These are phyloP conservation scores for Psephotus haematonotus DNA, from an alignment of 2,113 vertebrate genomes.

Conservation along the genomic window DNA sequence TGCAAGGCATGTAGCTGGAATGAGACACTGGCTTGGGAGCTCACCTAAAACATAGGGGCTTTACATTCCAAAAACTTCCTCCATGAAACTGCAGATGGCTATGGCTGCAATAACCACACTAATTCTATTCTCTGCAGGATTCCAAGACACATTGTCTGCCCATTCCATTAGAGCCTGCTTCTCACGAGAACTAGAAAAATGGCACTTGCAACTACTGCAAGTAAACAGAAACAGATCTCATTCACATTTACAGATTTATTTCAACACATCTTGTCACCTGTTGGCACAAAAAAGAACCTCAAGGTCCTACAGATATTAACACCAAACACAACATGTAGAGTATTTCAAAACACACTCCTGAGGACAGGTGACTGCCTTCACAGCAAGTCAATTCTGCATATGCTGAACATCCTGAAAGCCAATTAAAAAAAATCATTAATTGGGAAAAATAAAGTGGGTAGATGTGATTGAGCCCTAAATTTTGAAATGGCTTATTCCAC, in stretches of 20 bases:
- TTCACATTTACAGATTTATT: neutral
- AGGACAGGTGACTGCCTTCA: slow-evolving; percentile 33
- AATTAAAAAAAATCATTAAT: slow-evolving; percentile 13
- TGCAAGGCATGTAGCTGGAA: neutral
- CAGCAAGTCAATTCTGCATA: neutral
- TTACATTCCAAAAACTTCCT: neutral
- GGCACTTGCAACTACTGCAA: neutral
- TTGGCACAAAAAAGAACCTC: neutral
- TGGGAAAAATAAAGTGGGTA: slow-evolving; percentile 3
- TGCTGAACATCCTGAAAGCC: neutral
- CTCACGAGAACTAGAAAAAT: neutral
- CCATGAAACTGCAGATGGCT: neutral
- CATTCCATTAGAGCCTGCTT: neutral
- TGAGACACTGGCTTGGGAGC: neutral
- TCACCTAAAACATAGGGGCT: neutral
- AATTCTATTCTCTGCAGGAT: neutral
- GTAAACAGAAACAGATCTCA: neutral
- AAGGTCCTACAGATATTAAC: neutral
- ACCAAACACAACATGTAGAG: neutral
- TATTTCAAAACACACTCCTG: slow-evolving; percentile 45
- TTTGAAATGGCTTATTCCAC: neutral
- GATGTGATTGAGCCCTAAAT: neutral
- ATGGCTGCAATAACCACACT: neutral
- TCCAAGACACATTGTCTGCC: neutral
- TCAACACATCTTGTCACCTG: neutral